Conservation (phyloP, 2,113 vertebrate species). For the Ascaphus truei region DNA sequence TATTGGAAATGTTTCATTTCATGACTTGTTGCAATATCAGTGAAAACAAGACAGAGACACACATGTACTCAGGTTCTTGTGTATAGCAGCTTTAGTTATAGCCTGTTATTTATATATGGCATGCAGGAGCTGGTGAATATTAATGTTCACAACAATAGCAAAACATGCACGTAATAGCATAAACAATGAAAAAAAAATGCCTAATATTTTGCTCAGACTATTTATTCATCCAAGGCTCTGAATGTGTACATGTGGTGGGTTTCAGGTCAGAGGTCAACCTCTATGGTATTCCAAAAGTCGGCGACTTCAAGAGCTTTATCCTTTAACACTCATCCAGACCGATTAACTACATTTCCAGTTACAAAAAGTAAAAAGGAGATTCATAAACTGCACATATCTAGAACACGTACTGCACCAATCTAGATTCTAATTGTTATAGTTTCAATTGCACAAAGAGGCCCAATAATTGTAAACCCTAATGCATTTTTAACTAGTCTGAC, state of each 20-base stretch:
- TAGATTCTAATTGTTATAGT: neutral
- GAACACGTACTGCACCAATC: neutral
- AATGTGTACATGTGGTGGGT: constrained; percentile 31
- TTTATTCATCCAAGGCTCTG: neutral
- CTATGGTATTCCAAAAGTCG: constrained; percentile 36
- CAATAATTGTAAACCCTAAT: neutral
- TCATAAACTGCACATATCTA: neutral
- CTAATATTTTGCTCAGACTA: neutral
- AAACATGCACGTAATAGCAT: no score
- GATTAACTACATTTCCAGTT: constrained; percentile 35
- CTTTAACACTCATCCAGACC: neutral
- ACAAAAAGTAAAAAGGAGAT: neutral
- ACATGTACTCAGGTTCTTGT: neutral
- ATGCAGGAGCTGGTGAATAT: neutral
- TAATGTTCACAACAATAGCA: neutral
- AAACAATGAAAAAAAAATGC: neutral
- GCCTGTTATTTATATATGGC: neutral
- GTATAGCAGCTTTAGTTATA: neutral
- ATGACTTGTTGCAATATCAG: constrained; percentile 12
- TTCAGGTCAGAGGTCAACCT: constrained; percentile 64
- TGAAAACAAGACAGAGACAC: neutral
- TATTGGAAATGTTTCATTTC: constrained; percentile 11
- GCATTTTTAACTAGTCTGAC: neutral
- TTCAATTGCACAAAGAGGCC: no score
- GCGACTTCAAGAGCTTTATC: constrained; percentile 37